Evolutionary conservation across 2,888 invertebrate genomes (phyloP), one percentile per base, ranked within the genome.

Genomic region (Synanthedon myopaeformis): DNA sequence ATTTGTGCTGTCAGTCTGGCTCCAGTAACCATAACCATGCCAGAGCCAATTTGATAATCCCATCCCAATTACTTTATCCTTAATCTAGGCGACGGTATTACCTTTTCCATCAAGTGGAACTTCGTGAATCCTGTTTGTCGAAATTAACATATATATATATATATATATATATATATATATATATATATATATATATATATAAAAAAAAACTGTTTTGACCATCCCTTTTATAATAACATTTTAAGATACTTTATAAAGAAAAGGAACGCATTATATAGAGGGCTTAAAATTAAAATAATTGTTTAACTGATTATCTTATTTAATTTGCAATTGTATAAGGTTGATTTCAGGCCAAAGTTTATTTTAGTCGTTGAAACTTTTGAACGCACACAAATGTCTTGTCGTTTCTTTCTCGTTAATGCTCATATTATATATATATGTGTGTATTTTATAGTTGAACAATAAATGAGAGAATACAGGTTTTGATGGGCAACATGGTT

Each of bases 311-410:
- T 61, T n/a, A 62, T 67, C 75, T 66, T 72, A 64, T 65, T 62
- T 58, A 66, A 62, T 63, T 62, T 77, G 76, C 77, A 78, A 77
- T 79, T 77, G 78, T 35, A 77, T 79, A 77, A 68, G 64, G 69
- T 66, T 63, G 68, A 65, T 61, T 69, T 64, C 73, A 74, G 65
- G 76, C 82, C 83, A 83, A 82, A 83, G 81, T 80, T 77, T 79
- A 77, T 76, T 76, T 55, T 53, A 54, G 52, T 54, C 54, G 52
- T 49, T 49, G n/a, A 49, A 13, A 23, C 17, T 23, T 17, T 17
- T 11, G n/a, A 49, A 23, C 17, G 17, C 13, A 23, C 49, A 49
- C n/a, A n/a, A 11, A 2, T 19, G 4, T 49, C 13, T 49, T 17
- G 13, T 49, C 8, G 19, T 19, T 19, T 17, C 4, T 49, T 49